Evolutionary conservation across 2,113 vertebrate genomes (phyloP), one percentile per base, ranked within the genome.

Genomic region (Aphyosemion australe): DNA sequence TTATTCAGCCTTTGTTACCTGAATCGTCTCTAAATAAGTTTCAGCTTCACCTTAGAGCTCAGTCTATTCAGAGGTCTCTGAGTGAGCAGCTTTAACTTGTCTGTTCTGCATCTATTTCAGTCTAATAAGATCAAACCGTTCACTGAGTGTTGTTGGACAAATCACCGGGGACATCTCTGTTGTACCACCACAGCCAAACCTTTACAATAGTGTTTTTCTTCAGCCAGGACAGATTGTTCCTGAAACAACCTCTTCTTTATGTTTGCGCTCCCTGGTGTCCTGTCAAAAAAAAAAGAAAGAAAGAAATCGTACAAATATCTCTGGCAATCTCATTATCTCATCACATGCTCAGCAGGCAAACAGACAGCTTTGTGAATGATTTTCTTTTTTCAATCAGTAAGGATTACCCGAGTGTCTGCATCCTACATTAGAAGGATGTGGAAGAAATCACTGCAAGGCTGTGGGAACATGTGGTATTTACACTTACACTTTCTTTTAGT

Each of bases 341-440:
- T 84, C 74, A 67, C 74, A 82, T 53, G 71, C 73, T 79, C 58
- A 55, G 73, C 32, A 14, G 76, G 73, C 64, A 65, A 55, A 78
- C 52, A 51, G 70, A 37, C 31, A 41, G 76, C 72, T 72, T 61
- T 66, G 62, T 39, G 69, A 63, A 48, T 56, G 65, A 26, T 32
- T 56, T 54, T 41, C 12, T 55, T 62, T 84, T 80, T 72, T 51
- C 64, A 61, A 72, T 86, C 76, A 74, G 46, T 2, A 46, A 67
- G 79, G 73, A 82, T 84, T 84, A 82, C 50, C 47, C 46, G 50
- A 41, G 37, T 12, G 64, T 61, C 65, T 66, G 58, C 39, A 26
- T 37, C 26, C 31, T 56, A 32, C 55, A 53, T 42, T 49, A 16
- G 14, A 20, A n/a, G 41, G 52, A 21, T 39, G 37, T n/a, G 4